Percentiles rank a stretch among this genome's conserved stretches.
These are phyloP conservation scores for Pseudococcus viburni DNA, from an alignment of 2,888 invertebrate genomes.

Conservation along the genomic window DNA sequence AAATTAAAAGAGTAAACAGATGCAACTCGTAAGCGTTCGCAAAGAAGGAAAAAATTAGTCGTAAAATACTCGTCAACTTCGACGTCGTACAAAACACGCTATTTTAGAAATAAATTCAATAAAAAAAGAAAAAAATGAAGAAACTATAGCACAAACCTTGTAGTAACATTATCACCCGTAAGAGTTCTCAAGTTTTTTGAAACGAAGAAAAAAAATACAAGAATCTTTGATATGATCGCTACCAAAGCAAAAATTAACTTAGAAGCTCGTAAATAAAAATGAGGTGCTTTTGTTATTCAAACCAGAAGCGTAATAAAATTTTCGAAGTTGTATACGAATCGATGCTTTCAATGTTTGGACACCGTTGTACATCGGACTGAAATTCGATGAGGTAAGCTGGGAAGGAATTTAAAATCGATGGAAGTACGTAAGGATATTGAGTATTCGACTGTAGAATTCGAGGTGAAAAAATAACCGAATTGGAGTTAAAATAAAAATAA, in stretches of 20 bases:
- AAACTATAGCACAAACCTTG: slow-evolving; percentile 8
- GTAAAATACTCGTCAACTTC: slow-evolving; percentile 35
- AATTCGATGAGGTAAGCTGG: not conserved
- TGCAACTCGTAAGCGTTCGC: not conserved
- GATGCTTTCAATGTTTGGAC: not conserved
- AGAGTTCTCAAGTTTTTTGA: slow-evolving; percentile 24
- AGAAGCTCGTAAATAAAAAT: slow-evolving; percentile 23
- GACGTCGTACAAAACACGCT: not conserved
- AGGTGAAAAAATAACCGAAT: not conserved
- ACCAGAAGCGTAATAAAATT: not conserved
- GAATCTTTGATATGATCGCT: slow-evolving; percentile 29
- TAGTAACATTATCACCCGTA: slow-evolving; percentile 13
- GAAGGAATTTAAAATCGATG: not conserved
- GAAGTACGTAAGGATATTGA: not conserved
- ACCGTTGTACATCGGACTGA: not conserved
- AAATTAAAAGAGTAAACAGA: not conserved
- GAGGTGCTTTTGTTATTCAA: not conserved
- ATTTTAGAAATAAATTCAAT: slow-evolving; percentile 7
- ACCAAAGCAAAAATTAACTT: slow-evolving; percentile 18
- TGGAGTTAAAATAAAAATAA: not conserved
- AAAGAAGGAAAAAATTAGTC: not conserved
- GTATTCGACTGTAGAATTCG: not conserved
- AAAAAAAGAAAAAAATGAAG: not conserved
- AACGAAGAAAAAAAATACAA: slow-evolving; percentile 5
- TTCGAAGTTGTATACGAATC: not conserved